A percentile compares a stretch with the other conserved stretches of the same genome.
Conservation (phyloP, 2,797 vertebrate species). For the Anolis apletophallus region DNA sequence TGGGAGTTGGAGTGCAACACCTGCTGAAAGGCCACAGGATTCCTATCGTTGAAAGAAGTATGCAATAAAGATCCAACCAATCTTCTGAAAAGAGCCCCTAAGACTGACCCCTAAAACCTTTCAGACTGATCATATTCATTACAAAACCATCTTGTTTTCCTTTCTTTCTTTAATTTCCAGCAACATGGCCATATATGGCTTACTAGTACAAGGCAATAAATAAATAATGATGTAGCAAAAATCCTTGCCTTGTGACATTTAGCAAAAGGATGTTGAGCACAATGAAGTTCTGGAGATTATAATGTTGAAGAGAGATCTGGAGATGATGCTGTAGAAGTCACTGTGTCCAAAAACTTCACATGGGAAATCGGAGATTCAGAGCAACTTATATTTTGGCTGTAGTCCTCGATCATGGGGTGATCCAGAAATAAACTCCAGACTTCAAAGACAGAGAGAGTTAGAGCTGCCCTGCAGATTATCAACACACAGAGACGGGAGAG, state of each 20-base stretch:
- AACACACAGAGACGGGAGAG: constrained; percentile 71
- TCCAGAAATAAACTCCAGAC: constrained; percentile 84
- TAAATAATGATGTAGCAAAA: constrained; percentile 72
- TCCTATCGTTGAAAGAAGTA: background rate
- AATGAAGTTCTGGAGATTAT: constrained; percentile 59
- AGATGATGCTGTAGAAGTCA: constrained; percentile 58
- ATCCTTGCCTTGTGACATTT: constrained; percentile 69
- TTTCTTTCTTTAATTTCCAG: constrained; percentile 70
- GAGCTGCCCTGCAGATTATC: constrained; percentile 76
- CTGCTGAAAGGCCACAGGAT: background rate
- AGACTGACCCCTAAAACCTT: constrained; percentile 43
- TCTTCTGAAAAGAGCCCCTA: constrained; percentile 20
- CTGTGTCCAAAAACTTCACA: constrained; percentile 63
- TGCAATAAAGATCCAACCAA: background rate
- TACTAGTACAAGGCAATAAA: constrained; percentile 77
- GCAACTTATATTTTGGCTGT: constrained; percentile 82
- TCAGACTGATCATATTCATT: constrained; percentile 47
- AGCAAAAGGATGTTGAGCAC: constrained; percentile 68
- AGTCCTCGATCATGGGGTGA: constrained; percentile 81
- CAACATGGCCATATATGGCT: constrained; percentile 84
- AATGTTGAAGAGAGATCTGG: constrained; percentile 60
- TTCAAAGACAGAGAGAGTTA: constrained; percentile 75
- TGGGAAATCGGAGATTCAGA: constrained; percentile 82
- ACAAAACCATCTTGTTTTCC: constrained; percentile 48
- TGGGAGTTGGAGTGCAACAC: background rate